Percentiles rank a stretch among this genome's conserved stretches.
Evolutionary conservation across 1,140 invertebrate genomes (phyloP).

Genomic region (Bombyx mandarina): DNA sequence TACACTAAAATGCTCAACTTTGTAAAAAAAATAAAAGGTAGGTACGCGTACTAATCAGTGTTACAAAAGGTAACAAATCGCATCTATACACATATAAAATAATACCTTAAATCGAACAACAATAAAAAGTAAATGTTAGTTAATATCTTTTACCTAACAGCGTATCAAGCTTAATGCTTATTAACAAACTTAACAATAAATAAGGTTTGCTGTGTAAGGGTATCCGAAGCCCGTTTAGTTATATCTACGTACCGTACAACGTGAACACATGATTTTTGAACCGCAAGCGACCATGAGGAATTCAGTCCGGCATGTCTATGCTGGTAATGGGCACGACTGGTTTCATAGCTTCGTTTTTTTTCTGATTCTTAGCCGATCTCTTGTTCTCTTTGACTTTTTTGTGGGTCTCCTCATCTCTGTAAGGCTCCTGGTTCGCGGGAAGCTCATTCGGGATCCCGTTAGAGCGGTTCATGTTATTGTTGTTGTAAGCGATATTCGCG

Average conservation of each 20-base stretch:
- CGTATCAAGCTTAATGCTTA: constrained; percentile 21
- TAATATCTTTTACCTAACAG: constrained; percentile 15
- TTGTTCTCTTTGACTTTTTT: constrained; percentile 74
- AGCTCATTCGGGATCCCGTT: constrained; percentile 59
- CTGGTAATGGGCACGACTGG: constrained; percentile 89
- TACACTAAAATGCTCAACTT: too few relatives aligned
- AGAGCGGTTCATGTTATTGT: constrained; percentile 69
- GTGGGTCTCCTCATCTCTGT: constrained; percentile 67
- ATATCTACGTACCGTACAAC: constrained; percentile 3
- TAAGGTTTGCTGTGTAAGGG: constrained; percentile 35
- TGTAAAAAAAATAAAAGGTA: too few relatives aligned
- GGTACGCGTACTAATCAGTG: too few relatives aligned
- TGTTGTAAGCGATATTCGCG: constrained; percentile 96
- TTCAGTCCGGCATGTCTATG: constrained; percentile 91
- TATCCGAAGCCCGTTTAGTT: constrained; percentile 26
- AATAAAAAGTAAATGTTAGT: constrained; percentile 25
- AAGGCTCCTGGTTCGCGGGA: constrained; percentile 65
- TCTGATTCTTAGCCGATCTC: constrained; percentile 75
- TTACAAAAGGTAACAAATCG: too few relatives aligned
- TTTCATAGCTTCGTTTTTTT: constrained; percentile 83
- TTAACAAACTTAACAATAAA: constrained; percentile 52
- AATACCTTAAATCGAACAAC: constrained; percentile 6
- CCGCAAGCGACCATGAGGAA: not conserved
- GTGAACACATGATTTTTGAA: constrained; percentile 10
- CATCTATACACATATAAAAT: too few relatives aligned